These are phyloP conservation scores for Philaenus spumarius DNA, from an alignment of 1,140 invertebrate genomes.

Conservation along the genomic window DNA sequence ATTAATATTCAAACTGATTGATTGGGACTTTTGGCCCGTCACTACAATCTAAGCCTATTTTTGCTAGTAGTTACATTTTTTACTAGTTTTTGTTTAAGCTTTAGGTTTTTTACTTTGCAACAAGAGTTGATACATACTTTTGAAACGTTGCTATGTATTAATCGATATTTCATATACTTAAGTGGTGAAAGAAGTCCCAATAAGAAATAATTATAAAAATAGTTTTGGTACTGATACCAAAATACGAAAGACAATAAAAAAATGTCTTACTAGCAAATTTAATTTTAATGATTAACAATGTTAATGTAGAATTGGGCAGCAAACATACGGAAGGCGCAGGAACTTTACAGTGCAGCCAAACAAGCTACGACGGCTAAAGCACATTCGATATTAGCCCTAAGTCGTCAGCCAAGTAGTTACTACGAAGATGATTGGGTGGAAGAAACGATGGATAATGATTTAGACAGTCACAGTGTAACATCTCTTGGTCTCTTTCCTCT, in stretches of 20 bases:
- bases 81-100: no score
- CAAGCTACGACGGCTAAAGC: slow-evolving; percentile 34
- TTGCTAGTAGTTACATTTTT: no score
- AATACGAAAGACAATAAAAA: background rate
- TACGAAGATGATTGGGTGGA: slow-evolving; percentile 23
- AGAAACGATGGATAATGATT: slow-evolving; percentile 31
- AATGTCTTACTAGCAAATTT: background rate
- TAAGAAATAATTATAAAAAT: background rate
- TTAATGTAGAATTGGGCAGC: slow-evolving; percentile 51
- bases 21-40: no score
- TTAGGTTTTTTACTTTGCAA: no score
- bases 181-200: no score
- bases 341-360: slow-evolving; percentile 51
- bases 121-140: no score
- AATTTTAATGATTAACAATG: slow-evolving; percentile 15
- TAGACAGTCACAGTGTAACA: slow-evolving; percentile 34
- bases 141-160: no score
- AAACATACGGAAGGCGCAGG: slow-evolving; percentile 56
- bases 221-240: background rate
- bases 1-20: no score
- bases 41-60: no score
- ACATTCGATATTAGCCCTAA: slow-evolving; percentile 30
- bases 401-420: slow-evolving; percentile 28
- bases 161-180: no score
- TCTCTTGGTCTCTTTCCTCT: slow-evolving; percentile 33